Base-by-base conservation (phyloP, 2,113 vertebrate genomes). In the Lucifuga dentata region DNA sequence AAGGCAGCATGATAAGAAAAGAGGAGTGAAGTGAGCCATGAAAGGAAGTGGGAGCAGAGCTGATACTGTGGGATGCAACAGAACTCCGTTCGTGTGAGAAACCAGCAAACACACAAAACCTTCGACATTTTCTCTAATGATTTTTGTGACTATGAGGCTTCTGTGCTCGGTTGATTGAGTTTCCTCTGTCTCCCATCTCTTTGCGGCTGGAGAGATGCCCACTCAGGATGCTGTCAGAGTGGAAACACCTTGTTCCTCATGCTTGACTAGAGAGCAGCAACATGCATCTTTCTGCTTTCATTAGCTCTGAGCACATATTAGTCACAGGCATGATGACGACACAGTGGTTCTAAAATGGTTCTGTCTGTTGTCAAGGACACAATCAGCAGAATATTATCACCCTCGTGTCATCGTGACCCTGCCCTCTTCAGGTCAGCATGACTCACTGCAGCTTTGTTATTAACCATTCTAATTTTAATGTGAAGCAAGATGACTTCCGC, bases 251-350 rank as follows among this genome's bases (percentile, higher is more conserved):
- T 13, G 53, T 58, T 70, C 64, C 36, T 12, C 40, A 39, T 33
- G 71, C 55, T 61, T 12, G 48, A 61, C 59, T 43, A 2, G 44
- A 74, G 59, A 68, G 53, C 67, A 21, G 39, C 23, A 53, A 48
- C 65, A 71, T 69, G 71, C 66, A 57, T 48, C 75, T 59, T 2
- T 2, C 41, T 48, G 67, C 70, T 45, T 52, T 49, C 21, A 39
- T n/a, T n/a, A n/a, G n/a, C n/a, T n/a, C n/a, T n/a, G 55, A 72
- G 8, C 13, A 21, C 3, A 8, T 45, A 26, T 67, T 48, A 40
- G 55, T 20, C 24, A 29, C 35, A 38, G 40, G 5, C 0, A 68
- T 40, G 61, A 21, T 0, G 51, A 50, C 4, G 6, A 17, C 39
- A 36, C 38, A 19, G 20, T 5, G 26, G n/a, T n/a, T n/a, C 26